These are phyloP conservation scores for Trididemnum nubilum DNA, from an alignment of 23 tunicate species.

Conservation along the genomic window DNA sequence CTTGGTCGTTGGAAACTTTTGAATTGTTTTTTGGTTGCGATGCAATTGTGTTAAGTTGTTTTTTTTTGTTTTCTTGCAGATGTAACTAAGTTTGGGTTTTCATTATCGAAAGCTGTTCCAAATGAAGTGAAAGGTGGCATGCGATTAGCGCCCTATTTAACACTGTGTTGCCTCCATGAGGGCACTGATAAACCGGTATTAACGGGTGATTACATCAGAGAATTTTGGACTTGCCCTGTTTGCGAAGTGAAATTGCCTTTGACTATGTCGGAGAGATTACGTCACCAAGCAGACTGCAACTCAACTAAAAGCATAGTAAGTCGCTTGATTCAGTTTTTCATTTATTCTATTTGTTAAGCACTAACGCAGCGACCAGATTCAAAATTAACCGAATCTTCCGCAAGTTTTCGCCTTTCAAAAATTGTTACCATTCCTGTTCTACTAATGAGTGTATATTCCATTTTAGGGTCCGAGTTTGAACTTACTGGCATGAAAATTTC, in stretches of 20 bases:
- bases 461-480: too few relatives aligned
- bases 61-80: too few relatives aligned
- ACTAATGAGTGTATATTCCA: too few relatives aligned
- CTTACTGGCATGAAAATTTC: too few relatives aligned
- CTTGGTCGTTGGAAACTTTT: too few relatives aligned
- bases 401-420: too few relatives aligned
- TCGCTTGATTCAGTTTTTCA: not conserved
- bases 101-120: slow-evolving; percentile 49
- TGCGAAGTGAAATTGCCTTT: slow-evolving; percentile 67
- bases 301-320: not conserved
- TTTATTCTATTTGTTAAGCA: not conserved
- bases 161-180: slow-evolving; percentile 59
- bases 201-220: slow-evolving; percentile 49
- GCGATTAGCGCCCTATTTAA: slow-evolving; percentile 46
- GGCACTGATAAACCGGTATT: slow-evolving; percentile 26
- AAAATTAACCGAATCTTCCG: too few relatives aligned
- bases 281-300: slow-evolving; percentile 56
- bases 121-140: slow-evolving; percentile 75
- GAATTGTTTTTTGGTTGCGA: too few relatives aligned
- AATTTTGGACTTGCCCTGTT: slow-evolving; percentile 85
- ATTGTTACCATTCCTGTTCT: too few relatives aligned
- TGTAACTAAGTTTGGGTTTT: slow-evolving; percentile 27
- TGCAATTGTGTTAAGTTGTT: too few relatives aligned
- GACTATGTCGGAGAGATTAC: slow-evolving; percentile 61
- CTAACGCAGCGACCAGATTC: too few relatives aligned